Percentiles rank a stretch among this genome's conserved stretches.
phyloP scores from a whole-genome alignment of 2,888 invertebrate species.

The Xanthorhoe designata region DNA sequence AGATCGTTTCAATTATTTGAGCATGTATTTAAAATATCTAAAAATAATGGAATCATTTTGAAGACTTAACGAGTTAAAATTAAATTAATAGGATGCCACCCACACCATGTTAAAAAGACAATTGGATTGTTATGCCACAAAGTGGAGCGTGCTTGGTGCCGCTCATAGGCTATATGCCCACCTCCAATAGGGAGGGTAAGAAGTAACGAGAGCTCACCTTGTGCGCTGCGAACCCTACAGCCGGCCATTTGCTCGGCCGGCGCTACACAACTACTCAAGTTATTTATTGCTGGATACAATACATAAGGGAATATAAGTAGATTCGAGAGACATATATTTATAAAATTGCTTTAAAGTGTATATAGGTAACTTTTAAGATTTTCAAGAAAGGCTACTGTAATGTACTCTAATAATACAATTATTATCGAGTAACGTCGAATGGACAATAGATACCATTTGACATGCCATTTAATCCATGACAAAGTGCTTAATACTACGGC shows the following conservation, averaged over 20 bases:
- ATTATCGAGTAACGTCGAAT: conserved; percentile 84
- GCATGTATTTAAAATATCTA: conserved; percentile 64
- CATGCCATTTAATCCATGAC: conserved; percentile 79
- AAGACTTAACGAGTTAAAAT: conserved; percentile 46
- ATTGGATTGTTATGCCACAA: conserved; percentile 67
- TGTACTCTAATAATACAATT: conserved; percentile 86
- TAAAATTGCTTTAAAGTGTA: conserved; percentile 83
- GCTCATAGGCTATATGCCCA: conserved; percentile 85
- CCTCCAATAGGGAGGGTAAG: conserved; percentile 84
- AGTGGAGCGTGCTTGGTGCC: conserved; percentile 82
- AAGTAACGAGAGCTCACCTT: conserved; percentile 81
- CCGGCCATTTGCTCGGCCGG: conserved; percentile 26
- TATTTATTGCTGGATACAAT: conserved; percentile 85
- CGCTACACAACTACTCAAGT: conserved; percentile 82
- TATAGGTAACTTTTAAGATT: conserved; percentile 85
- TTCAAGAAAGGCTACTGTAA: conserved; percentile 85
- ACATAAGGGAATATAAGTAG: conserved; percentile 81
- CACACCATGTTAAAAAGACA: conserved; percentile 47
- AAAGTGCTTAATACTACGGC: conserved; percentile 81
- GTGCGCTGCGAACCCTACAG: conserved; percentile 85
- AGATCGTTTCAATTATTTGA: conserved; percentile 63
- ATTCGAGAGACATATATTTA: conserved; percentile 85
- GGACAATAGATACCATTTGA: conserved; percentile 85
- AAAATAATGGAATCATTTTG: conserved; percentile 64
- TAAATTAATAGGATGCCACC: conserved; percentile 29